Evolutionary conservation across 2,888 invertebrate species (phyloP).

Genomic region (Eristalis arbustorum): DNA sequence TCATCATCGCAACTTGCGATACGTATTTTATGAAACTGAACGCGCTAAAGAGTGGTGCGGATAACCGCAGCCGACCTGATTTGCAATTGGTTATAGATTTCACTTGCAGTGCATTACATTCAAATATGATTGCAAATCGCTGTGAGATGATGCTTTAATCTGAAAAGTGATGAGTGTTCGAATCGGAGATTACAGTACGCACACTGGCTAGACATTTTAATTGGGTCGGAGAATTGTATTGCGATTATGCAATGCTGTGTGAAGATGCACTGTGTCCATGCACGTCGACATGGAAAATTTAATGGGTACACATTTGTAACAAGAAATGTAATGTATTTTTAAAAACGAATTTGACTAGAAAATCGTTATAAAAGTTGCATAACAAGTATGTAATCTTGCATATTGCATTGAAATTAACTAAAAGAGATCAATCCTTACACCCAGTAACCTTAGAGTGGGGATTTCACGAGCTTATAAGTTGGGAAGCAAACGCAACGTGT

Average conservation of each 20-base stretch:
- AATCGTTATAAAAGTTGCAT: no score
- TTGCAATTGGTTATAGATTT: slow-evolving; percentile 25
- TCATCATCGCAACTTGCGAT: slow-evolving; percentile 6
- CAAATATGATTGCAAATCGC: slow-evolving; percentile 20
- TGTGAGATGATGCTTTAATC: not conserved
- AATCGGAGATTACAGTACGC: not conserved
- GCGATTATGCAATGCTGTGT: not conserved
- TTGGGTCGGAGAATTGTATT: not conserved
- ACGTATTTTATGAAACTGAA: not conserved
- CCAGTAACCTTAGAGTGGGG: no score
- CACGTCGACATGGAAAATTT: not conserved
- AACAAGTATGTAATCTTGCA: no score
- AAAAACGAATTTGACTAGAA: no score
- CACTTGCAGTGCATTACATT: slow-evolving; percentile 3
- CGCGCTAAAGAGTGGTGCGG: not conserved
- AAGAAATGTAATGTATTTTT: no score
- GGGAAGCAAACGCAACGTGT: no score
- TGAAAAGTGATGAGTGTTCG: not conserved
- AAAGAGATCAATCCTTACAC: no score
- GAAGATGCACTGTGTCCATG: not conserved
- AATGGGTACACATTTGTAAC: not conserved
- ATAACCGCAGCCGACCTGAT: slow-evolving; percentile 29
- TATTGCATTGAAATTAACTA: no score
- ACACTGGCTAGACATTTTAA: not conserved
- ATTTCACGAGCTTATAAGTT: no score